A percentile compares a stretch with the other conserved stretches of the same genome.
phyloP scores from a whole-genome alignment of 2,888 invertebrate genomes.

The Temnothorax ravouxi region DNA sequence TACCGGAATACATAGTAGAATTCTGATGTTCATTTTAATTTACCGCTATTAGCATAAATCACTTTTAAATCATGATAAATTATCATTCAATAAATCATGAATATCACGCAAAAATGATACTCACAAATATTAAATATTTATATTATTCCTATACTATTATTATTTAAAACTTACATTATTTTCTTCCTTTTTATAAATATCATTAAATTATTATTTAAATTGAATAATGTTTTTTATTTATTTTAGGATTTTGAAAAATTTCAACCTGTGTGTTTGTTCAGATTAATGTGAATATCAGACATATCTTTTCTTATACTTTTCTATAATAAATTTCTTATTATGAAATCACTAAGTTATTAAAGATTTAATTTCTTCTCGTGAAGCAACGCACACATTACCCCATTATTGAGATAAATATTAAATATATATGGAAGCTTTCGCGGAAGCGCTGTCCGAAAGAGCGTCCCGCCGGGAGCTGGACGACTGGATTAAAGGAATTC shows the following conservation, averaged over 20 bases:
- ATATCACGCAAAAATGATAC: neutral
- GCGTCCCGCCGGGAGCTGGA: conserved; percentile 17
- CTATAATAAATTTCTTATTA: neutral
- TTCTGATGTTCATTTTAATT: neutral
- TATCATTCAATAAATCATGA: neutral
- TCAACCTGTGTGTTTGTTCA: neutral
- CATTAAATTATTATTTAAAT: neutral
- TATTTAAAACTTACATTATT: conserved; percentile 12
- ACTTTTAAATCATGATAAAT: conserved; percentile 19
- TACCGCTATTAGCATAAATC: conserved; percentile 3
- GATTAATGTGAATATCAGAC: neutral
- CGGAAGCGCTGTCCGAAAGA: conserved; percentile 20
- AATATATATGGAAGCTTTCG: conserved; percentile 9
- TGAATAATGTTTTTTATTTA: neutral
- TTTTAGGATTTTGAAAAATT: neutral
- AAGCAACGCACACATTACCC: neutral
- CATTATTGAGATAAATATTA: conserved; percentile 36
- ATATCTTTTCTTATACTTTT: neutral
- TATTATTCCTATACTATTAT: neutral
- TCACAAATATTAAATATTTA: neutral
- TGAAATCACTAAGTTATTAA: neutral
- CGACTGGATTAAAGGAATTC: conserved; percentile 50
- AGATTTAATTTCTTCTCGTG: neutral
- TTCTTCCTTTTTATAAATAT: neutral
- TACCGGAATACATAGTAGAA: neutral